Evolutionary conservation across 2,888 invertebrate genomes (phyloP).

Genomic region (Ecliptopera silaceata): DNA sequence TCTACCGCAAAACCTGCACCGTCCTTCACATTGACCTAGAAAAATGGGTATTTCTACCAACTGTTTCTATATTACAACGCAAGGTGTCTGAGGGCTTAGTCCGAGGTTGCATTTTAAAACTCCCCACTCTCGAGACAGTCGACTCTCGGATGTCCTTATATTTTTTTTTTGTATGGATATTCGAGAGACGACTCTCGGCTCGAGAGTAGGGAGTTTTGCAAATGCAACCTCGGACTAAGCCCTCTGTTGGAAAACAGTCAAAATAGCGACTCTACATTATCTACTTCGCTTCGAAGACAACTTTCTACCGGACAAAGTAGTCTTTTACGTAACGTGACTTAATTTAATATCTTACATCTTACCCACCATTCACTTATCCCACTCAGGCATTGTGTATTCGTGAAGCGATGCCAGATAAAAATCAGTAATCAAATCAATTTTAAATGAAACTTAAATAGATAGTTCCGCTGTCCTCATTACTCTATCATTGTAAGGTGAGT

Average conservation of each 20-base stretch:
- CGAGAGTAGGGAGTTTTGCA: too few species aligned
- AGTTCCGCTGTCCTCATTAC: slow-evolving; percentile 46
- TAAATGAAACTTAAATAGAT: slow-evolving; percentile 40
- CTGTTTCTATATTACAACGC: neutral
- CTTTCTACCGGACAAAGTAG: slow-evolving; percentile 8
- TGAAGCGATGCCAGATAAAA: slow-evolving; percentile 30
- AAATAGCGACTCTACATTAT: too few species aligned
- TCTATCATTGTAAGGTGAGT: slow-evolving; percentile 25
- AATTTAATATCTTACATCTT: neutral
- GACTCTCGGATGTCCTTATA: too few species aligned
- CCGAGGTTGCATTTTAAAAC: too few species aligned
- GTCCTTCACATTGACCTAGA: slow-evolving; percentile 23
- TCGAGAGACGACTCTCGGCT: too few species aligned
- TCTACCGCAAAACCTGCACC: slow-evolving; percentile 4
- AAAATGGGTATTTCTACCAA: neutral
- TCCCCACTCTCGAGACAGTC: too few species aligned
- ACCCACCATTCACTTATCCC: slow-evolving; percentile 13
- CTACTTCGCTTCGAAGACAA: neutral
- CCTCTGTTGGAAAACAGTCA: too few species aligned
- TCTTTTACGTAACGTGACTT: slow-evolving; percentile 11
- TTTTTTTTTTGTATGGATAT: too few species aligned
- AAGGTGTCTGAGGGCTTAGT: neutral
- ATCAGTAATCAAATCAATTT: slow-evolving; percentile 41
- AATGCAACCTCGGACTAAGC: too few species aligned
- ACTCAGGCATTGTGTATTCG: slow-evolving; percentile 23